These are phyloP conservation scores for Zaprionus capensis DNA, from an alignment of 1,140 invertebrate species.

Conservation along the genomic window DNA sequence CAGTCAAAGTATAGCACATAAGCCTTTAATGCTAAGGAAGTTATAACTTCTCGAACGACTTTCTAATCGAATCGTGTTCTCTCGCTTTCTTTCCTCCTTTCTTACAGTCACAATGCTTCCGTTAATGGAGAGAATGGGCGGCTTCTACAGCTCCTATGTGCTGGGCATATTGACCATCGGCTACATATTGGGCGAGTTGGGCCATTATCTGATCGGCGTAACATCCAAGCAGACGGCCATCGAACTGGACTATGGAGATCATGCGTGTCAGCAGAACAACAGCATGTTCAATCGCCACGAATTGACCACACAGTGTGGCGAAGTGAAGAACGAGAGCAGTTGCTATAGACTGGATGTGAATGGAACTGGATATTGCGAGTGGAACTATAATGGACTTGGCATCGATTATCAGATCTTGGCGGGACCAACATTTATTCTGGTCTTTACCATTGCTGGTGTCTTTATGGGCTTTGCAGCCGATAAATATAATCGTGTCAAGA, in stretches of 20 bases:
- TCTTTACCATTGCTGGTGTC: conserved; percentile 94
- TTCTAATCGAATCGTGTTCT: conserved; percentile 3
- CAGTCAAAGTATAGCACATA: neutral
- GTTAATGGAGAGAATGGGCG: conserved; percentile 86
- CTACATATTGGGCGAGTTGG: conserved; percentile 93
- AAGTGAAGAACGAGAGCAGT: conserved; percentile 84
- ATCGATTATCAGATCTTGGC: conserved; percentile 96
- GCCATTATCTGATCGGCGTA: conserved; percentile 94
- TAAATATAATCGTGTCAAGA: conserved; percentile 90
- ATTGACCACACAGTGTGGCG: conserved; percentile 88
- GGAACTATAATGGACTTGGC: conserved; percentile 96
- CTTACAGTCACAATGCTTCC: conserved; percentile 65
- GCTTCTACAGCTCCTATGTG: conserved; percentile 90
- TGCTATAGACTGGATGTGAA: conserved; percentile 88
- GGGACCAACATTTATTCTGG: conserved; percentile 95
- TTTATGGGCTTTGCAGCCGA: conserved; percentile 94
- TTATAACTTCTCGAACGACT: neutral
- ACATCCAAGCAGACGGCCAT: conserved; percentile 93
- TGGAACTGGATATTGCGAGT: conserved; percentile 91
- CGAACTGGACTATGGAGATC: conserved; percentile 95
- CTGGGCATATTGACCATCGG: conserved; percentile 91
- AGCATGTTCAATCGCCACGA: conserved; percentile 86
- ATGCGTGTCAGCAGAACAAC: conserved; percentile 92
- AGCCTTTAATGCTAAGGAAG: neutral
- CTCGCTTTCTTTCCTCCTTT: neutral